Conservation (phyloP, 2,888 invertebrate genomes). For the Dichetophora obliterata region DNA sequence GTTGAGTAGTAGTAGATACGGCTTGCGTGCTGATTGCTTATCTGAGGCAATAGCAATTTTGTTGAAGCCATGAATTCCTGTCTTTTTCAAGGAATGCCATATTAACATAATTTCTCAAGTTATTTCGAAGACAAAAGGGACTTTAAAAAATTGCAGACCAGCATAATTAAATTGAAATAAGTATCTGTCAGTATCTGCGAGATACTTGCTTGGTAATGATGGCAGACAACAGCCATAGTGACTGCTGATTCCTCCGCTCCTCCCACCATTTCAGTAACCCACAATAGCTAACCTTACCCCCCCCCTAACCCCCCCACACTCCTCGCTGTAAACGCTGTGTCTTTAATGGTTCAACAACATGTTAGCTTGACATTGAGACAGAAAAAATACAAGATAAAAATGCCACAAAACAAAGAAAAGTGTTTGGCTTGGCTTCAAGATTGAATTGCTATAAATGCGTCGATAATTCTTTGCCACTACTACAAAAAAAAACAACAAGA, state of each 20-base stretch:
- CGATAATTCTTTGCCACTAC: slow-evolving; percentile 29
- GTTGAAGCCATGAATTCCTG: background rate
- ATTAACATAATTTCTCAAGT: slow-evolving; percentile 25
- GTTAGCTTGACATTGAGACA: slow-evolving; percentile 59
- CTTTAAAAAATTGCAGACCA: background rate
- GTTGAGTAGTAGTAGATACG: background rate
- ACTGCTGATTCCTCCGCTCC: background rate
- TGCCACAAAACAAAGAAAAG: background rate
- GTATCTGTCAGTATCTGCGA: slow-evolving; percentile 12
- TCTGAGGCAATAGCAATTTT: slow-evolving; percentile 8
- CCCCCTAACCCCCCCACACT: slow-evolving; percentile 34
- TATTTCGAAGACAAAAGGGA: background rate
- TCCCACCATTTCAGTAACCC: background rate
- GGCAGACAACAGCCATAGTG: background rate
- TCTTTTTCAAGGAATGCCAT: slow-evolving; percentile 13
- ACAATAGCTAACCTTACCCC: background rate
- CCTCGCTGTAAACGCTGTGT: background rate
- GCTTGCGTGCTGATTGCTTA: background rate
- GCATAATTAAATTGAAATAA: background rate
- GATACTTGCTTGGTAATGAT: too few species aligned
- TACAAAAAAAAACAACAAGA: background rate
- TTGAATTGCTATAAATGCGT: slow-evolving; percentile 29
- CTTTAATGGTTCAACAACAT: slow-evolving; percentile 60
- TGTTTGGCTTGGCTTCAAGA: background rate
- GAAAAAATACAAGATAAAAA: slow-evolving; percentile 10